Base-by-base conservation (phyloP, 1,140 invertebrate genomes). In the Apis dorsata region DNA sequence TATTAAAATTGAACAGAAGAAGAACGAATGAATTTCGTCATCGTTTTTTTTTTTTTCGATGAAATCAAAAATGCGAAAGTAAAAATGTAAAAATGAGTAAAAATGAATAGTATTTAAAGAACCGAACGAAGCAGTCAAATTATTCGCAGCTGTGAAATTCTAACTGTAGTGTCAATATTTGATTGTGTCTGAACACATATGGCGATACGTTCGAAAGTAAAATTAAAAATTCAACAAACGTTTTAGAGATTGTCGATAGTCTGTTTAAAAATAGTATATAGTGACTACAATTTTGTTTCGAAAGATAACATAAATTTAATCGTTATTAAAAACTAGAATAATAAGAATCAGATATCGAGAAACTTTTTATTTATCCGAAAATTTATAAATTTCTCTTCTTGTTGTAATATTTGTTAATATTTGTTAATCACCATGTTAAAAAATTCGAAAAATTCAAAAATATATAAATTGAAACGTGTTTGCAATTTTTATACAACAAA, bases 71-170 rank as follows among this genome's bases (percentile, higher is more conserved):
- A 62, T 28, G 49, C 69, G 59, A 72, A 81, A 76, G 24, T 24
- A 24, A 24, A 24, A 24, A 24, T 24, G 24, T 24, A 24, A 24
- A 24, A 24, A 24, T 24, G 4, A 10, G 24, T 24, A 59, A 76
- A 34, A 84, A 62, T 78, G 74, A 69, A 78, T 86, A 77, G 68
- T 59, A 13, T 55, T 21, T 69, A 17, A 10, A 68, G 11, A 19
- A 28, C 34, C 13, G 62, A 68, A 49, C 2, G 12, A 10, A 21
- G 17, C 44, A 66, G 72, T n/a, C 53, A 72, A 84, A 81, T 79
- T 86, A 73, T 78, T 81, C 75, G 62, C 86, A 87, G 76, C 87
- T 88, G 87, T 72, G 68, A 81, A 76, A 86, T 65, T 84, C 70
- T 85, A 81, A 69, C 62, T 21, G n/a, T 66, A 73, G 76, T 82